Base-by-base conservation (phyloP, 2,113 vertebrate species). In the Sinosuthora webbiana region DNA sequence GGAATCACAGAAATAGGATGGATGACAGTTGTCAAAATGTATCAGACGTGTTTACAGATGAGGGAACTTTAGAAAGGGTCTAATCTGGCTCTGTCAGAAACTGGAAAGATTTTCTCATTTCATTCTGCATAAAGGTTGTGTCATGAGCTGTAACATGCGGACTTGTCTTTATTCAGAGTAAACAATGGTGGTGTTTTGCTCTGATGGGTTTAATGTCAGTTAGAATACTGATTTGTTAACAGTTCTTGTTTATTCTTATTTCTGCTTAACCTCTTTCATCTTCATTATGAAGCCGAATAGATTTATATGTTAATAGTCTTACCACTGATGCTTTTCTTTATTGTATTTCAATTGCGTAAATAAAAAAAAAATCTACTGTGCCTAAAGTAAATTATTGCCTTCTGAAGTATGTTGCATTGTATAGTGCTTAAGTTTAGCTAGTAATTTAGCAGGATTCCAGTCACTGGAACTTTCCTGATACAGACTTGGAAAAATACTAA, bases 21-120 rank as follows among this genome's bases (percentile, higher is more conserved):
- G 84, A 94, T 31, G 76, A 89, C 87, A 52, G 83, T 92, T 87
- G 94, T 88, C 87, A 96, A 71, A 96, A 91, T 93, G 13, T 47
- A 89, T 92, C 94, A 41, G 69, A 45, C 89, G 69, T 50, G 76
- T 97, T 97, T 95, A 92, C 89, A 96, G 95, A 85, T 79, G 79
- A 81, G 76, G 64, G 88, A 95, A 97, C 83, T 95, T 96, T 37
- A 95, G 94, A 89, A 92, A 63, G 89, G 53, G 82, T 96, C 89
- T 96, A 78, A 95, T 97, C 91, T 97, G 89, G 42, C 78, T 88
- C 21, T 22, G 62, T 82, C 89, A 92, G 85, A 85, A 95, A 84
- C 87, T 39, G 95, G 70, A 35, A 92, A 75, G 87, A 60, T 39
- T 86, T 87, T 95, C 92, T 89, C 28, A 11, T 94, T 93, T 96